Evolutionary conservation across 2,888 invertebrate species (phyloP).

Genomic region (Thera obeliscata): DNA sequence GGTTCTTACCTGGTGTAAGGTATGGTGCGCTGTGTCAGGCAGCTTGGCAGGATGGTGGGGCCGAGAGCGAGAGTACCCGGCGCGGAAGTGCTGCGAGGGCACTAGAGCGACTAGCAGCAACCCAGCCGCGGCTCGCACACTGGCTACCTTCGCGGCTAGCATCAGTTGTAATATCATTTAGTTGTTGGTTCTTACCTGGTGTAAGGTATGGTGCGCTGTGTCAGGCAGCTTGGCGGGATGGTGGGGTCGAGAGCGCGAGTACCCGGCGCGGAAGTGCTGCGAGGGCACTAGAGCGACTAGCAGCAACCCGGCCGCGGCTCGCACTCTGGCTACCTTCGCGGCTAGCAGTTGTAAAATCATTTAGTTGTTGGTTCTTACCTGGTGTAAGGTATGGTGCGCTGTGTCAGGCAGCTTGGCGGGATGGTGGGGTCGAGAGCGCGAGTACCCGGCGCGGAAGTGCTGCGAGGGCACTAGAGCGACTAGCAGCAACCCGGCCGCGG

Average conservation of each 20-base stretch:
- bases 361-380: too few relatives aligned
- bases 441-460: conserved; percentile 94
- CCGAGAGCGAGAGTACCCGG: conserved; percentile 90
- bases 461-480: conserved; percentile 96
- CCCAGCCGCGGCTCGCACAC: conserved; percentile 94
- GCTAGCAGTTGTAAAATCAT: conserved; percentile 95
- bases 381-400: conserved; percentile 83
- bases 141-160: conserved; percentile 92
- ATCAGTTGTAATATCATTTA: too few relatives aligned
- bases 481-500: conserved; percentile 94
- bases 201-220: conserved; percentile 83
- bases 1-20: conserved; percentile 82
- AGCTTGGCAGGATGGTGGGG: conserved; percentile 67
- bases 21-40: conserved; percentile 81
- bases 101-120: conserved; percentile 95
- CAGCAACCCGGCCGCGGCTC: conserved; percentile 93
- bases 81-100: conserved; percentile 95
- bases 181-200: conserved; percentile 80
- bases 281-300: conserved; percentile 96
- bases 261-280: conserved; percentile 94
- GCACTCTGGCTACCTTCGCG: conserved; percentile 93
- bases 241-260: conserved; percentile 86
- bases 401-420: conserved; percentile 72
- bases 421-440: conserved; percentile 82
- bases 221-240: conserved; percentile 66